Percentiles rank a stretch among this genome's conserved stretches.
These are phyloP conservation scores for Bubo bubo DNA, from an alignment of 2,113 vertebrate genomes.

Conservation along the genomic window DNA sequence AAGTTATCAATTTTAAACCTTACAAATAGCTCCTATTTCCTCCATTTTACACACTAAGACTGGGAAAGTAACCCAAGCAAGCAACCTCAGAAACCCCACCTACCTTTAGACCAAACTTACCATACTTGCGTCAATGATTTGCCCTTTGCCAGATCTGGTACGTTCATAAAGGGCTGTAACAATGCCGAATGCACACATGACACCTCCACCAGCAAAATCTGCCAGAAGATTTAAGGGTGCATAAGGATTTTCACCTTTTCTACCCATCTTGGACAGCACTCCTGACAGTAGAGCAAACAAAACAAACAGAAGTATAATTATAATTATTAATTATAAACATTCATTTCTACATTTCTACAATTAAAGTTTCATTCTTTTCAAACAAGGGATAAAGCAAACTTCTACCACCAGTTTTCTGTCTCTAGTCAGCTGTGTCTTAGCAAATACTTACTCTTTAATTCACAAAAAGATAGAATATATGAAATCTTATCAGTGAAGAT, in stretches of 20 bases:
- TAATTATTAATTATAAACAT: not conserved
- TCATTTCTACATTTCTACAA: not conserved
- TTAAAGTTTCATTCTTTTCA: not conserved
- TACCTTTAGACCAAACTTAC: constrained; percentile 72
- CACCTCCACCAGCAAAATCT: constrained; percentile 92
- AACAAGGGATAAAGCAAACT: not conserved
- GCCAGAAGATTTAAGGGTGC: constrained; percentile 89
- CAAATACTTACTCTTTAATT: not conserved
- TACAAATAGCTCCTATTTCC: rapidly evolving
- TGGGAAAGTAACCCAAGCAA: not conserved
- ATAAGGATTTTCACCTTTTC: constrained; percentile 83
- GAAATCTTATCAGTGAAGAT: not conserved
- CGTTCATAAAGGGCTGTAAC: constrained; percentile 87
- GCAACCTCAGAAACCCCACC: not conserved
- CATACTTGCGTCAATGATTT: constrained; percentile 93
- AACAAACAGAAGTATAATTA: not conserved
- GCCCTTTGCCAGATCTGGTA: constrained; percentile 86
- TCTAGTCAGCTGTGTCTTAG: not conserved
- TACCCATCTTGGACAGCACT: constrained; percentile 88
- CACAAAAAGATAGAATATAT: not conserved
- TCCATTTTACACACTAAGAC: not conserved
- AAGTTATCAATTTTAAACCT: not conserved
- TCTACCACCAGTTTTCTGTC: not conserved
- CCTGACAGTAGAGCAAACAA: constrained; percentile 72
- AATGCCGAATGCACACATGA: constrained; percentile 89